phyloP scores from a whole-genome alignment of 2,797 vertebrate species.

The Bradypus variegatus region DNA sequence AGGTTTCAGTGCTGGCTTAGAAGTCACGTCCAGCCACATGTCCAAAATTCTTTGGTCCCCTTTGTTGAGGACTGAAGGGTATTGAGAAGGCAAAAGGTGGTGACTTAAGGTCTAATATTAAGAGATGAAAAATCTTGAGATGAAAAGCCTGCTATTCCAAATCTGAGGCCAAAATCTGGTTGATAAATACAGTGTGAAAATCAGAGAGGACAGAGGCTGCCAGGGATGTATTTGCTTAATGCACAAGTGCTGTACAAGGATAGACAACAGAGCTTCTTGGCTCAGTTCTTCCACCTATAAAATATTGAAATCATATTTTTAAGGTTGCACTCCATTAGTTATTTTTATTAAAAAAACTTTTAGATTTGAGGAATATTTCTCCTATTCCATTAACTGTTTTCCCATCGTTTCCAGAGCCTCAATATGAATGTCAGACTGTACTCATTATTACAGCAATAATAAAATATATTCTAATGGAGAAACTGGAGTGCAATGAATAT shows the following conservation, averaged over 20 bases:
- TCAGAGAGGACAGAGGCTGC: neutral
- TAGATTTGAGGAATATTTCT: neutral
- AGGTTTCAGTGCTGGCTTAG: neutral
- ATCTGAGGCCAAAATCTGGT: neutral
- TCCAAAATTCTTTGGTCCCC: neutral
- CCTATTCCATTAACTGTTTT: neutral
- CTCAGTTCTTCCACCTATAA: neutral
- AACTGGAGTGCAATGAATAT: neutral
- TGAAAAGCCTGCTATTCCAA: neutral
- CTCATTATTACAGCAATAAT: neutral
- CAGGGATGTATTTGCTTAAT: rapidly evolving
- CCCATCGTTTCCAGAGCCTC: neutral
- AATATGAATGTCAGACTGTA: neutral
- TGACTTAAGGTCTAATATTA: neutral
- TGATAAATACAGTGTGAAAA: neutral
- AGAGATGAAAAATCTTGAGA: neutral
- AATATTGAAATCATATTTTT: neutral
- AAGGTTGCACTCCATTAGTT: neutral
- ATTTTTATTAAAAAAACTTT: neutral
- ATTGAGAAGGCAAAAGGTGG: neutral
- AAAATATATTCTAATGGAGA: neutral
- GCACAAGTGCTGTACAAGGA: rapidly evolving
- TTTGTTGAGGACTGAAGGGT: neutral
- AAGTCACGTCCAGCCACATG: neutral
- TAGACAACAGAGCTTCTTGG: rapidly evolving